Evolutionary conservation across 2,888 invertebrate genomes (phyloP).

Genomic region (Tinea pellionella): DNA sequence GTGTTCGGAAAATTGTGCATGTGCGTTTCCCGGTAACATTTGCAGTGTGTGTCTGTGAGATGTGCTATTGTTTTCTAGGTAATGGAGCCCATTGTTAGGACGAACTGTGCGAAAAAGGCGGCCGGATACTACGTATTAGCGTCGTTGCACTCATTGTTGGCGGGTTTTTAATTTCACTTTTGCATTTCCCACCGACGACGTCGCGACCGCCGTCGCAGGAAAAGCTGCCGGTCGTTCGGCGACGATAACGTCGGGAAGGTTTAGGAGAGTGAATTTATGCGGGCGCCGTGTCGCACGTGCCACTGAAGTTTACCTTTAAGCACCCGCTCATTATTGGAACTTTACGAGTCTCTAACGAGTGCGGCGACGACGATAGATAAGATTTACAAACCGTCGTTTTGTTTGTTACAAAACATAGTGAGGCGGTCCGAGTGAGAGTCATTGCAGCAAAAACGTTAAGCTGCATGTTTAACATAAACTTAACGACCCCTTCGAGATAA

Average conservation of each 20-base stretch:
- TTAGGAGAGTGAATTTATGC: constrained; percentile 21
- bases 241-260: constrained; percentile 19
- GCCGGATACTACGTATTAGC: constrained; percentile 44
- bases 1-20: constrained; percentile 70
- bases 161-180: constrained; percentile 45
- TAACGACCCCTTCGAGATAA: constrained; percentile 6
- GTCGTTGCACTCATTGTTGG: constrained; percentile 36
- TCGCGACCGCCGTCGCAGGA: constrained; percentile 18
- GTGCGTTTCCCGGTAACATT: constrained; percentile 62
- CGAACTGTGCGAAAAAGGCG: constrained; percentile 35
- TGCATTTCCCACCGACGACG: constrained; percentile 33
- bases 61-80: constrained; percentile 70
- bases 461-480: not conserved
- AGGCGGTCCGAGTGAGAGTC: not conserved
- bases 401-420: constrained; percentile 12
- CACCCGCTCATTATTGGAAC: constrained; percentile 36
- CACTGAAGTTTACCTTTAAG: constrained; percentile 30
- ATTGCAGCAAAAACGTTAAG: not conserved
- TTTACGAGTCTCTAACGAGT: constrained; percentile 57
- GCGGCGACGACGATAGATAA: constrained; percentile 50
- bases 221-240: constrained; percentile 24
- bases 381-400: constrained; percentile 33
- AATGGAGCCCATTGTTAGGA: constrained; percentile 42
- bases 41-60: constrained; percentile 67
- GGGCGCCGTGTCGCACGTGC: constrained; percentile 17